Percentiles rank a stretch among this genome's conserved stretches.
Evolutionary conservation across 2,113 vertebrate genomes (phyloP).

Genomic region (Plotosus lineatus): DNA sequence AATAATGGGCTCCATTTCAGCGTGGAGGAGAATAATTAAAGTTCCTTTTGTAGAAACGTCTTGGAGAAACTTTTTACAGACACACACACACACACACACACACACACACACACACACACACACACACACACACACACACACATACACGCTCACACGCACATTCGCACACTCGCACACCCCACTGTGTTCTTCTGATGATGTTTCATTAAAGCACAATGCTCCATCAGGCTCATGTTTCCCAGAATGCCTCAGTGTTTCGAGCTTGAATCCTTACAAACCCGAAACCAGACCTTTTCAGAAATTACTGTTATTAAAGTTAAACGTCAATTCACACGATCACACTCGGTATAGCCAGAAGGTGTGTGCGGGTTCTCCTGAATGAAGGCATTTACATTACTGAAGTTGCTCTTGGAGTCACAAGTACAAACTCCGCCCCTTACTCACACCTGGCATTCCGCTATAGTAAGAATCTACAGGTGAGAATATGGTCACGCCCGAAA

Average conservation of each 20-base stretch:
- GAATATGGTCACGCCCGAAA: background rate
- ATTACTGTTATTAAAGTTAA: background rate
- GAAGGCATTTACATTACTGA: background rate
- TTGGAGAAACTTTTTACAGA: conserved; percentile 11
- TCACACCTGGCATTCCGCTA: background rate
- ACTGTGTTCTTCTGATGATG: conserved; percentile 9
- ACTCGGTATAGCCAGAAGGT: background rate
- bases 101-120: background rate
- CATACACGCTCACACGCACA: background rate
- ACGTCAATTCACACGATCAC: background rate
- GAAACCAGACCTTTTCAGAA: background rate
- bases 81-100: conserved; percentile 9
- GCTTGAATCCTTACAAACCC: background rate
- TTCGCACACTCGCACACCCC: background rate
- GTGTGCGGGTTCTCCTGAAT: background rate
- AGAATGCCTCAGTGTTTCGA: conserved; percentile 7
- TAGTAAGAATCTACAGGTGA: background rate
- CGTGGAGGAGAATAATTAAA: conserved; percentile 23
- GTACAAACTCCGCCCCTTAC: background rate
- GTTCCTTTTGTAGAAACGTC: conserved; percentile 5
- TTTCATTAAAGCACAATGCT: conserved; percentile 17
- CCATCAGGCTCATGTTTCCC: conserved; percentile 28
- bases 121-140: background rate
- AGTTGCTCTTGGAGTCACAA: background rate
- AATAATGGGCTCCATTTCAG: conserved; percentile 25